Percentiles rank a stretch among this genome's conserved stretches.
These are phyloP conservation scores for Dimorphilus gyrociliatus DNA, from an alignment of 2,888 invertebrate genomes.

Conservation along the genomic window DNA sequence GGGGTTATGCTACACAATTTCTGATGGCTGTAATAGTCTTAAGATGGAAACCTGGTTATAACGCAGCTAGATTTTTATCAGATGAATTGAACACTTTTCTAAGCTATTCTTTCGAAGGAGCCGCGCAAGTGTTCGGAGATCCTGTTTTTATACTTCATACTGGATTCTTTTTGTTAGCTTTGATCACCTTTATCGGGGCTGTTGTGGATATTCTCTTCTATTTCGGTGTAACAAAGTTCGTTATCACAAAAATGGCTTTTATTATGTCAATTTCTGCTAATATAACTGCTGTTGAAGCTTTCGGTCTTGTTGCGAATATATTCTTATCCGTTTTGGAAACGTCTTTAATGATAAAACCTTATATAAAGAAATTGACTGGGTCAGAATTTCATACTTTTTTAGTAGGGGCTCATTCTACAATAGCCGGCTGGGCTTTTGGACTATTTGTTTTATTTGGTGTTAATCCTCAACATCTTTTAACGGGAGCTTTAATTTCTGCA, in stretches of 20 bases:
- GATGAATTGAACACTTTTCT: conserved; percentile 6
- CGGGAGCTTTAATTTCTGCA: no score
- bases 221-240: no score
- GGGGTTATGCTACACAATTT: conserved; percentile 8
- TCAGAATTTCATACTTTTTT: conserved; percentile 6
- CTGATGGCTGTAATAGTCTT: conserved; percentile 6
- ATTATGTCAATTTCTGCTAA: no score
- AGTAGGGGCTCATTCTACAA: conserved; percentile 4
- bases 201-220: no score
- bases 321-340: no score
- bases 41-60: conserved; percentile 7
- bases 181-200: no score
- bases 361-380: conserved; percentile 4
- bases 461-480: conserved; percentile 1
- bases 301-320: no score
- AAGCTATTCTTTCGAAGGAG: conserved; percentile 7
- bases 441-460: conserved; percentile 5
- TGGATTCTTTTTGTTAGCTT: no score
- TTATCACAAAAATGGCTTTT: no score
- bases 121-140: conserved; percentile 7
- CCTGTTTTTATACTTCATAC: conserved; percentile 6
- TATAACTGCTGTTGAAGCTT: no score
- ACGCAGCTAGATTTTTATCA: conserved; percentile 5
- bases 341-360: conserved; percentile 2
- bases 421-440: conserved; percentile 6